Evolutionary conservation across 2,888 invertebrate species (phyloP).

Genomic region (Neoascia interrupta): DNA sequence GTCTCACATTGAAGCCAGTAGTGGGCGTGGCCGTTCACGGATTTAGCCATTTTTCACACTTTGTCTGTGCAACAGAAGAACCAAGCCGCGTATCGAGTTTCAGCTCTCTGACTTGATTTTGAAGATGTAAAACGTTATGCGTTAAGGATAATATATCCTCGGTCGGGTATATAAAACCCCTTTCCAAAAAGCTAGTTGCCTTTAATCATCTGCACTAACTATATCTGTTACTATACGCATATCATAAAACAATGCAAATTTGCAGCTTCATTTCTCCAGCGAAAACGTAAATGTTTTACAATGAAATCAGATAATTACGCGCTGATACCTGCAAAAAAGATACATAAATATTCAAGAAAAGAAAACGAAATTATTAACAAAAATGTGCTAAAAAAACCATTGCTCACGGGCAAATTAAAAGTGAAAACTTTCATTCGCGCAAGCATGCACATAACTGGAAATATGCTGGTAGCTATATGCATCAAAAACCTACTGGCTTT

Average conservation of each 20-base stretch:
- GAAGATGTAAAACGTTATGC: too few species aligned
- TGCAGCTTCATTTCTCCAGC: conserved; percentile 27
- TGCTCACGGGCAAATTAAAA: conserved; percentile 20
- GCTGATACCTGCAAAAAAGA: conserved; percentile 33
- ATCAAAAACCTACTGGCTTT: conserved; percentile 1
- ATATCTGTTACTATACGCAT: neutral
- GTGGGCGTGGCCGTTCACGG: too few species aligned
- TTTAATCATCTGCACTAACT: neutral
- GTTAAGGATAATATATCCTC: too few species aligned
- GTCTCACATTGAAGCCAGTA: too few species aligned
- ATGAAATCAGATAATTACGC: conserved; percentile 48
- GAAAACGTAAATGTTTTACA: conserved; percentile 40
- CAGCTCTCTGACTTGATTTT: too few species aligned
- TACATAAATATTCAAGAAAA: conserved; percentile 6
- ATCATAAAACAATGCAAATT: neutral
- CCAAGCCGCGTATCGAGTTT: too few species aligned
- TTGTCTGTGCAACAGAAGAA: too few species aligned
- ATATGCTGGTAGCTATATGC: neutral
- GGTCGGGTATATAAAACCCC: too few species aligned
- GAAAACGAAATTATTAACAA: conserved; percentile 24
- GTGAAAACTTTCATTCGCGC: conserved; percentile 50
- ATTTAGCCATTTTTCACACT: too few species aligned
- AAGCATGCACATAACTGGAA: conserved; percentile 7
- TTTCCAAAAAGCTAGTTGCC: too few species aligned
- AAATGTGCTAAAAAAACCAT: conserved; percentile 13